Evolutionary conservation across 30 jellyfish, hydroid and myxozoan species (phyloP).

Genomic region (Mastigias papua): DNA sequence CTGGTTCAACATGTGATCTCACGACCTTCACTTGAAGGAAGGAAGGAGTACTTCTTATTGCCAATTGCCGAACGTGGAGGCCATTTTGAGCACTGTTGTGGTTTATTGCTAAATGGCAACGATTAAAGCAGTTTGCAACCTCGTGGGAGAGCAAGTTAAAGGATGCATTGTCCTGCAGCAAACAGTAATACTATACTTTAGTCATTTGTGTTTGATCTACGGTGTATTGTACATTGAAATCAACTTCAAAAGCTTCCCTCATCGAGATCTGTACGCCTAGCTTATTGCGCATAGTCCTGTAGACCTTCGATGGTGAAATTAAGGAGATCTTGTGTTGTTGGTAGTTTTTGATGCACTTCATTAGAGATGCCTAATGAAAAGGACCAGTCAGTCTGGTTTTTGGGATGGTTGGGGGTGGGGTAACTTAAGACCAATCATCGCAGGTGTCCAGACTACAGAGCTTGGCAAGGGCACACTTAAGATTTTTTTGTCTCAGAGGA

Average conservation of each 20-base stretch:
- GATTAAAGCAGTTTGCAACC: slow-evolving; percentile 89
- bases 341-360: not conserved
- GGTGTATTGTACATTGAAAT: not conserved
- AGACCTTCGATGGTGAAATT: not conserved
- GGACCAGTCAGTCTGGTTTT: no score
- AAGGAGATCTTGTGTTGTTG: not conserved
- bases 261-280: not conserved
- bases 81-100: no score
- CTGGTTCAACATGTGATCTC: no score
- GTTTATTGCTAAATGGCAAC: slow-evolving; percentile 73
- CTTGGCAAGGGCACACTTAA: no score
- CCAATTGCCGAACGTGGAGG: no score
- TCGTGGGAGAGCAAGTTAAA: slow-evolving; percentile 87
- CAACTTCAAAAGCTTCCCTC: not conserved
- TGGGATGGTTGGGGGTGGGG: no score
- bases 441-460: no score
- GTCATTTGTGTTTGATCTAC: not conserved
- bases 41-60: no score
- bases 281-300: not conserved
- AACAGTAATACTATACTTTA: slow-evolving; percentile 15
- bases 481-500: no score
- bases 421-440: no score
- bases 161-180: slow-evolving; percentile 80
- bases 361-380: no score
- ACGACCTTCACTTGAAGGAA: no score